Conservation (phyloP, 2,888 invertebrate species). For the Hirtodrosophila histrioides region DNA sequence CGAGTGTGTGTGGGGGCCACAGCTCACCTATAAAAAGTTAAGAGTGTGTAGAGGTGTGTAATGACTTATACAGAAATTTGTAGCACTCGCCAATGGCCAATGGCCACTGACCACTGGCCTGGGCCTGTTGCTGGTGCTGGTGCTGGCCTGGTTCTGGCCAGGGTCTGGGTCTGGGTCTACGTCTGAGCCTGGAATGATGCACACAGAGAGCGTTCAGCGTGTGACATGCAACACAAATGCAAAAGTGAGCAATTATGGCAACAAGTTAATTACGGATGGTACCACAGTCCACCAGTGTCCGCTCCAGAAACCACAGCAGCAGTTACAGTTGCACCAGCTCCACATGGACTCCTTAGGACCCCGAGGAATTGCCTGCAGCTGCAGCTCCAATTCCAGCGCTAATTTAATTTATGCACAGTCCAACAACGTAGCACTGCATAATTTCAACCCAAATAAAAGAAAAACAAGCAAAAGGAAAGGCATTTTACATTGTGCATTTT, state of each 20-base stretch:
- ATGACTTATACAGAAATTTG: constrained; percentile 53
- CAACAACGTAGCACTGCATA: constrained; percentile 36
- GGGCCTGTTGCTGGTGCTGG: neutral
- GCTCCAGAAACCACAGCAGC: constrained; percentile 3
- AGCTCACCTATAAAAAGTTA: constrained; percentile 38
- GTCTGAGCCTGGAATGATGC: constrained; percentile 1
- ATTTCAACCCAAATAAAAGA: constrained; percentile 31
- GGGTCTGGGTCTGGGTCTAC: neutral
- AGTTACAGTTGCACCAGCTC: constrained; percentile 16
- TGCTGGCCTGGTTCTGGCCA: neutral
- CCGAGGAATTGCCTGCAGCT: constrained; percentile 44
- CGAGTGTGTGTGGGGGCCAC: constrained; percentile 8
- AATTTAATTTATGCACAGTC: constrained; percentile 69
- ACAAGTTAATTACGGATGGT: constrained; percentile 76
- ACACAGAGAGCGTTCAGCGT: constrained; percentile 40
- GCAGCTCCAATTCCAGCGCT: constrained; percentile 42
- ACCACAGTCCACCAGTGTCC: constrained; percentile 7
- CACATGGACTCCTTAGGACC: constrained; percentile 34
- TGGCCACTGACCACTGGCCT: constrained; percentile 4
- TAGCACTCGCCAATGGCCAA: constrained; percentile 42
- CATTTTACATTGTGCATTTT: constrained; percentile 49
- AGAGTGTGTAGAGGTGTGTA: constrained; percentile 43
- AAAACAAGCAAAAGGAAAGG: constrained; percentile 41
- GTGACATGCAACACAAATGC: constrained; percentile 68
- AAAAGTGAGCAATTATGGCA: constrained; percentile 80